Conservation (phyloP, 2,888 invertebrate species). For the Idaea straminata region DNA sequence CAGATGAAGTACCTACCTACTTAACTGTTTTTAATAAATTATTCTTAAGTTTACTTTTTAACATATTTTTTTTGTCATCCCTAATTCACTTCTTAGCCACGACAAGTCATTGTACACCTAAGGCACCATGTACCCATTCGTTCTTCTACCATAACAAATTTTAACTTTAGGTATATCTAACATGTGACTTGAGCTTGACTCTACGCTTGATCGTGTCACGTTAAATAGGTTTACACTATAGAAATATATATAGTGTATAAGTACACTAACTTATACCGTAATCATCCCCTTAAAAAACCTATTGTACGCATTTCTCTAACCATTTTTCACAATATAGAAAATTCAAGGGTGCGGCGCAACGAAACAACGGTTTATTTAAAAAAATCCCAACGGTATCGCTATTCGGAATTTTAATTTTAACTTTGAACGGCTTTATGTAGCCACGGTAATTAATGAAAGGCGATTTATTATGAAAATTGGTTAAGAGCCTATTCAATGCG, state of each 20-base stretch:
- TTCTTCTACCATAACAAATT: no score
- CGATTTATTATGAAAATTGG: not conserved
- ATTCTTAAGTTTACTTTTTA: no score
- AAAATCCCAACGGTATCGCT: conserved; percentile 1
- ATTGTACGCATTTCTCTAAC: not conserved
- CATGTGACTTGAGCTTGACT: not conserved
- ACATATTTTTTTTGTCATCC: no score
- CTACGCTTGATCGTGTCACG: not conserved
- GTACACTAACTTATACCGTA: not conserved
- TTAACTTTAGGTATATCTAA: no score
- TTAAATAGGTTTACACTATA: not conserved
- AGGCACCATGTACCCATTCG: no score
- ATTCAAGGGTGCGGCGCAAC: not conserved
- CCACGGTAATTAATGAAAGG: not conserved
- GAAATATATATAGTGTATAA: not conserved
- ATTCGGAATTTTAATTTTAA: not conserved
- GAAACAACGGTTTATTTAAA: not conserved
- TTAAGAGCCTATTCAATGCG: not conserved
- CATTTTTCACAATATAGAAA: not conserved
- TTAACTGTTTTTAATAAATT: no score
- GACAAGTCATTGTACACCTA: no score
- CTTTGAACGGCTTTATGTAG: not conserved
- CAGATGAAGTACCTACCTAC: no score
- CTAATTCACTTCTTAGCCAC: no score
- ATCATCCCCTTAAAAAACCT: not conserved